Percentiles rank a stretch among this genome's conserved stretches.
Conservation (phyloP, 2,113 vertebrate genomes). For the Murina feae region DNA sequence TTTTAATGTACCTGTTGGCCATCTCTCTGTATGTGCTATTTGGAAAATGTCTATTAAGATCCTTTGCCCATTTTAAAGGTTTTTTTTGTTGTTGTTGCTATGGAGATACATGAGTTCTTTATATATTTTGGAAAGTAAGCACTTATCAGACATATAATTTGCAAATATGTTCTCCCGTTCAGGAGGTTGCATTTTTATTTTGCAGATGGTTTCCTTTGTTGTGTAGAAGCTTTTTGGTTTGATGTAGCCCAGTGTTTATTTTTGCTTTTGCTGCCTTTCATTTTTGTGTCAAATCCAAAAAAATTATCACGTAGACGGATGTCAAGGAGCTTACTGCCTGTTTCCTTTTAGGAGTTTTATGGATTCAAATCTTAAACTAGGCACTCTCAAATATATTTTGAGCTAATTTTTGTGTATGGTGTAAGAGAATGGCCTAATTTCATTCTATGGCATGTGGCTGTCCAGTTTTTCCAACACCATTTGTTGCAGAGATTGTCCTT, state of each 20-base stretch:
- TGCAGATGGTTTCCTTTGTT: background rate
- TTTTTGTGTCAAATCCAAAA: background rate
- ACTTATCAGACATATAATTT: background rate
- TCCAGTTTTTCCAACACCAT: background rate
- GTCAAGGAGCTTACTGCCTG: background rate
- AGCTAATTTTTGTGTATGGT: background rate
- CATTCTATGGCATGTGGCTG: background rate
- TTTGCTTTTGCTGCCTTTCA: background rate
- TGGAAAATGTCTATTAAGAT: background rate
- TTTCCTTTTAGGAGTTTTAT: background rate
- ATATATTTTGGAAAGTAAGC: background rate
- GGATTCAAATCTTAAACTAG: background rate
- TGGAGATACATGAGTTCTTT: background rate
- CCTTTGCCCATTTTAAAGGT: background rate
- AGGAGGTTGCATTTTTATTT: background rate
- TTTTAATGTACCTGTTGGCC: background rate
- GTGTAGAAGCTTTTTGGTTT: background rate
- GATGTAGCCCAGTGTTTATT: background rate
- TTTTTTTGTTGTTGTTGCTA: background rate
- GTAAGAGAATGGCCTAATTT: background rate
- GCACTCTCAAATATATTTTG: background rate
- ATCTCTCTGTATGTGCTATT: background rate
- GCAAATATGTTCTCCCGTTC: no score
- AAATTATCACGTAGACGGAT: background rate
- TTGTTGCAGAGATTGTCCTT: background rate